Conservation (phyloP, 2,888 invertebrate genomes). For the Griposia aprilina region DNA sequence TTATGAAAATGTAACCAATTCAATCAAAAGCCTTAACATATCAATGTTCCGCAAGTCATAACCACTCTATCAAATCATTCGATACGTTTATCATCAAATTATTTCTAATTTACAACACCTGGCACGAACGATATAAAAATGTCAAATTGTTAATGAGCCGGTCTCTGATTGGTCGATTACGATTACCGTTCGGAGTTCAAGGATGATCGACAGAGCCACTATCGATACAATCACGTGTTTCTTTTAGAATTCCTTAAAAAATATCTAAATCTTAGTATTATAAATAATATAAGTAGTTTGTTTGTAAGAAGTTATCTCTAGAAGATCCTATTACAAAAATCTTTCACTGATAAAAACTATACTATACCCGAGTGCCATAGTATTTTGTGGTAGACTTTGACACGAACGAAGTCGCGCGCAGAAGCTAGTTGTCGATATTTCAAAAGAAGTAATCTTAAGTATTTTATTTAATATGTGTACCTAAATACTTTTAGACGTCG, state of each 20-base stretch:
- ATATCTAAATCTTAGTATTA: background rate
- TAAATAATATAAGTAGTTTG: too few relatives aligned
- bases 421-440: background rate
- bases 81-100: slow-evolving; percentile 42
- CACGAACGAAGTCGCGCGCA: background rate
- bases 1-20: slow-evolving; percentile 3
- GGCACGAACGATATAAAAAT: slow-evolving; percentile 51
- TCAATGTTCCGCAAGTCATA: background rate
- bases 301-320: background rate
- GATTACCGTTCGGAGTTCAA: slow-evolving; percentile 54
- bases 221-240: slow-evolving; percentile 27
- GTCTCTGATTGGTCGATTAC: slow-evolving; percentile 39
- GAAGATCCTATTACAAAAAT: background rate
- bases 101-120: slow-evolving; percentile 55
- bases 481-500: slow-evolving; percentile 7
- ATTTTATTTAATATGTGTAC: slow-evolving; percentile 10
- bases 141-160: slow-evolving; percentile 49
- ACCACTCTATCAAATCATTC: slow-evolving; percentile 29
- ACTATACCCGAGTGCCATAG: background rate
- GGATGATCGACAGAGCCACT: slow-evolving; percentile 26
- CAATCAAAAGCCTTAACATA: background rate
- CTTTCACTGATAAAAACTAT: background rate
- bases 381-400: background rate
- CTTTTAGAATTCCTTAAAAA: slow-evolving; percentile 18
- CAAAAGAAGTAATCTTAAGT: background rate